phyloP scores from a whole-genome alignment of 2,888 invertebrate species.

The Tineola bisselliella region DNA sequence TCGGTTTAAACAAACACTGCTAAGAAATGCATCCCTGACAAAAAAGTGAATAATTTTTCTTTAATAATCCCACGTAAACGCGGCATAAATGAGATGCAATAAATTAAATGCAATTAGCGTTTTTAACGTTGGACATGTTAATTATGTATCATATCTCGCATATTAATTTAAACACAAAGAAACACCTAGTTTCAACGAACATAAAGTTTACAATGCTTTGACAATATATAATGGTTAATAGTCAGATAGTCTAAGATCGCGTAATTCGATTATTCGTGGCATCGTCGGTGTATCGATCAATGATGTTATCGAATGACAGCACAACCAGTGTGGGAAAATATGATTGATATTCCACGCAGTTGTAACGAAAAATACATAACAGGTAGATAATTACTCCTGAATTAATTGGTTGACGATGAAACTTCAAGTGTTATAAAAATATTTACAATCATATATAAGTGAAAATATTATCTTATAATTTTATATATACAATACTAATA shows the following conservation, averaged over 20 bases:
- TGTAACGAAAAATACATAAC: background rate
- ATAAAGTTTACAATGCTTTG: background rate
- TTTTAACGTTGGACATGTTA: conserved; percentile 8
- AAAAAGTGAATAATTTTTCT: conserved; percentile 7
- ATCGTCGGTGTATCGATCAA: conserved; percentile 8
- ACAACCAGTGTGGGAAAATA: background rate
- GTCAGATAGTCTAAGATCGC: background rate
- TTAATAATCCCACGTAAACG: conserved; percentile 5
- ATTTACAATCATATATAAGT: background rate
- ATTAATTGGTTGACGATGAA: background rate
- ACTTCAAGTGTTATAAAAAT: background rate
- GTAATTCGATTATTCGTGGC: conserved; percentile 4
- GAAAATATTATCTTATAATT: background rate
- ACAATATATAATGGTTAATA: background rate
- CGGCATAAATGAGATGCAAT: conserved; percentile 10
- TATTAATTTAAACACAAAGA: background rate
- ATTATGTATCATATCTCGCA: conserved; percentile 1
- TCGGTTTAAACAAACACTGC: background rate
- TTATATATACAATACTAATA: no score
- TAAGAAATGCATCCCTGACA: background rate
- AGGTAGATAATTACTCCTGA: background rate
- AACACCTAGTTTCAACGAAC: background rate
- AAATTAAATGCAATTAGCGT: conserved; percentile 13
- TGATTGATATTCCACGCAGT: background rate
- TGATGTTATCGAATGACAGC: conserved; percentile 7